A percentile compares a stretch with the other conserved stretches of the same genome.
phyloP scores from a whole-genome alignment of 2,113 vertebrate species.

The Barbus barbus region DNA sequence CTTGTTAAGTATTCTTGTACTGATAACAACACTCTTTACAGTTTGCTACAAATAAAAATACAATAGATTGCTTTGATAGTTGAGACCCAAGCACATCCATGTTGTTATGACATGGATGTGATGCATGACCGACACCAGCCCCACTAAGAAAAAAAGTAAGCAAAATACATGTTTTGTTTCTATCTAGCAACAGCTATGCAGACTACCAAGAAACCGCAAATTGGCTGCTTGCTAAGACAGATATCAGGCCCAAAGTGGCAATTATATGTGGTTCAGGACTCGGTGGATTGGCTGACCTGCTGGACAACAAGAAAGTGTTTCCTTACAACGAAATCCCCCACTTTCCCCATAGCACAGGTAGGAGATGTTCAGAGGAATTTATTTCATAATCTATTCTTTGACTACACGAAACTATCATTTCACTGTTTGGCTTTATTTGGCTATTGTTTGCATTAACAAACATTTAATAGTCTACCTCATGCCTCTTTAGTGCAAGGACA shows the following conservation, averaged over 20 bases:
- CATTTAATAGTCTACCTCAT: neutral
- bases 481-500: constrained; percentile 70
- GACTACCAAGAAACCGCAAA: constrained; percentile 73
- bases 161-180: constrained; percentile 1
- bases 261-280: constrained; percentile 85
- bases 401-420: neutral
- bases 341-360: constrained; percentile 79
- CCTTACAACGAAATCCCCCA: constrained; percentile 75
- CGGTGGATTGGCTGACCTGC: constrained; percentile 72
- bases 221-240: constrained; percentile 66
- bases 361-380: neutral
- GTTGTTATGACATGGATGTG: neutral
- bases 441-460: constrained; percentile 14
- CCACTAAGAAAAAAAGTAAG: neutral
- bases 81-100: neutral
- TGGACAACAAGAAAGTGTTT: constrained; percentile 68
- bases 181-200: constrained; percentile 68
- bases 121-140: neutral
- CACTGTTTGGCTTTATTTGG: neutral
- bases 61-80: neutral
- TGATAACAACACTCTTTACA: neutral
- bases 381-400: neutral
- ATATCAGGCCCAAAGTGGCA: constrained; percentile 71
- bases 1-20: no score
- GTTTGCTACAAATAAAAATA: neutral